Evolutionary conservation across 30 jellyfish, hydroid and myxozoan species (phyloP).

Genomic region (Cassiopea xamachana): DNA sequence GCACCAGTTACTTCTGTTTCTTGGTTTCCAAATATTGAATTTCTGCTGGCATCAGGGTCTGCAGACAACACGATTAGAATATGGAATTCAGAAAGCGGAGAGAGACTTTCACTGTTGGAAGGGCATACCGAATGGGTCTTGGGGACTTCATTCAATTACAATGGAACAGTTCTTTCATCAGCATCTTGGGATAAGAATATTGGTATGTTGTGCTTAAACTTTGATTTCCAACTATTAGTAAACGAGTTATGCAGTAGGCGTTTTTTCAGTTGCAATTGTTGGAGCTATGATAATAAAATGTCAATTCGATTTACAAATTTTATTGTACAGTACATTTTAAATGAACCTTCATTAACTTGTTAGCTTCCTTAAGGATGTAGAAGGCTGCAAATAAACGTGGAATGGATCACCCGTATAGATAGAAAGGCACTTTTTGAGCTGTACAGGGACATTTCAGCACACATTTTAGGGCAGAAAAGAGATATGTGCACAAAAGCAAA

Average conservation of each 20-base stretch:
- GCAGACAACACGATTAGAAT: conserved; percentile 78
- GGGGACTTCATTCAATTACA: conserved; percentile 68
- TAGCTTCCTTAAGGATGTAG: too few species aligned
- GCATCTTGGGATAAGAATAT: conserved; percentile 89
- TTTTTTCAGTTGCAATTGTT: too few species aligned
- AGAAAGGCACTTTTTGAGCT: too few species aligned
- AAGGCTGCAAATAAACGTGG: too few species aligned
- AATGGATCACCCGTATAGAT: too few species aligned
- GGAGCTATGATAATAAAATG: too few species aligned
- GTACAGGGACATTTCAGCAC: too few species aligned
- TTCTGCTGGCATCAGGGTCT: conserved; percentile 83
- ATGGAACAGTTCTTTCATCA: conserved; percentile 73
- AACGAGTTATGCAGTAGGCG: background rate
- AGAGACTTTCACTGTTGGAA: conserved; percentile 69
- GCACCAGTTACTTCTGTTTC: conserved; percentile 84
- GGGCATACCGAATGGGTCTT: conserved; percentile 89
- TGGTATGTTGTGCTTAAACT: conserved; percentile 4
- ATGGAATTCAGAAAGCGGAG: conserved; percentile 89
- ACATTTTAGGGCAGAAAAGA: too few species aligned
- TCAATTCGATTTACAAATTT: too few species aligned
- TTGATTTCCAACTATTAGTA: background rate
- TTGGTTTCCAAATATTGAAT: conserved; percentile 92
- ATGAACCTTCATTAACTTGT: too few species aligned
- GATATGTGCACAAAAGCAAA: too few species aligned
- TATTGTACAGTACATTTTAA: too few species aligned